Evolutionary conservation across 2,113 vertebrate genomes (phyloP).

Genomic region (Regulus satrapa): DNA sequence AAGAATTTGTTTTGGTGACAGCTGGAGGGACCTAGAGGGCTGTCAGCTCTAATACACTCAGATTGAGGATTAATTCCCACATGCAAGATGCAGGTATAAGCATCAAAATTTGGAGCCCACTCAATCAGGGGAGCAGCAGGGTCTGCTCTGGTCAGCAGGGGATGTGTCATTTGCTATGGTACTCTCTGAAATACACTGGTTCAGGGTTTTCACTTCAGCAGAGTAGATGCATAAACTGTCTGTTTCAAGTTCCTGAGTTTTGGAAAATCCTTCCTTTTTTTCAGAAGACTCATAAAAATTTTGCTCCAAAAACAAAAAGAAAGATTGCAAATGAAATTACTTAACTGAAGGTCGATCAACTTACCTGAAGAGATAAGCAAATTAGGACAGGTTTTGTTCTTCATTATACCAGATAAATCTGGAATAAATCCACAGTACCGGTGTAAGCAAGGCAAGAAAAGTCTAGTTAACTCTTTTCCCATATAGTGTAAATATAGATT

Average conservation of each 20-base stretch:
- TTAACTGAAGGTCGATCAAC: background rate
- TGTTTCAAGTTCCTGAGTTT: background rate
- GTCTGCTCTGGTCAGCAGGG: slow-evolving; percentile 1
- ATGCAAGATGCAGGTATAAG: slow-evolving; percentile 1
- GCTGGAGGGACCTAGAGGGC: slow-evolving; percentile 23
- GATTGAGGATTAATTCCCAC: slow-evolving; percentile 21
- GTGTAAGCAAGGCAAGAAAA: background rate
- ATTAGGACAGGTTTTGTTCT: background rate
- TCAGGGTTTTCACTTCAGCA: background rate
- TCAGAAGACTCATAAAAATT: background rate
- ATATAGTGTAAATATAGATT: background rate
- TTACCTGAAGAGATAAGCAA: background rate
- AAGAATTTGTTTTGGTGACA: slow-evolving; percentile 43
- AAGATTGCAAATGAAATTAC: background rate
- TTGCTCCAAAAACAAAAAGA: background rate
- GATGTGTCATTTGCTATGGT: background rate
- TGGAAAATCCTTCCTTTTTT: background rate
- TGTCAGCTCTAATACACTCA: slow-evolving; percentile 44
- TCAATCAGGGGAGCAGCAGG: background rate
- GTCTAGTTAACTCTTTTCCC: background rate
- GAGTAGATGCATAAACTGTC: background rate
- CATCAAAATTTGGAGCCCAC: slow-evolving; percentile 21
- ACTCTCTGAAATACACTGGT: background rate
- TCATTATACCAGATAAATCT: background rate
- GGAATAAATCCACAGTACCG: background rate